Percentiles rank a stretch among this genome's conserved stretches.
These are phyloP conservation scores for Heliconius eleuchia DNA, from an alignment of 1,140 invertebrate species.

Conservation along the genomic window DNA sequence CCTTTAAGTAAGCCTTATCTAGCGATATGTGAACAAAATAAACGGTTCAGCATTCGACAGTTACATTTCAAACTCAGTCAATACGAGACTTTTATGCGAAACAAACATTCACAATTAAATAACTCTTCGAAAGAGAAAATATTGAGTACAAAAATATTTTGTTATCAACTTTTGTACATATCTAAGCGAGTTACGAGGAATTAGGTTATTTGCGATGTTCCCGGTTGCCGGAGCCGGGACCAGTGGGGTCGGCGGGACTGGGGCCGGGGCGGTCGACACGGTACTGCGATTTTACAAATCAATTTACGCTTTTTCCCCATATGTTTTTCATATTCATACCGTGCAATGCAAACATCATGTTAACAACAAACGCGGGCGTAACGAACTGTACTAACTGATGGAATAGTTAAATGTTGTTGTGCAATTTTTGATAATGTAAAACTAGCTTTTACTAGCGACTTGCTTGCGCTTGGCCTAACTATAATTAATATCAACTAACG, in stretches of 20 bases:
- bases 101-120: slow-evolving; percentile 31
- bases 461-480: too few species aligned
- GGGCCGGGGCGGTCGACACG: slow-evolving; percentile 5
- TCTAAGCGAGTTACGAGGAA: slow-evolving; percentile 24
- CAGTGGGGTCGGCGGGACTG: background rate
- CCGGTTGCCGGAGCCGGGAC: background rate
- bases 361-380: slow-evolving; percentile 1
- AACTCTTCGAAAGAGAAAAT: slow-evolving; percentile 24
- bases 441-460: too few species aligned
- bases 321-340: slow-evolving; percentile 9
- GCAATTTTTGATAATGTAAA: too few species aligned
- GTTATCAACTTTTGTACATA: slow-evolving; percentile 25
- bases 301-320: background rate
- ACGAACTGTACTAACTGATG: background rate
- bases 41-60: background rate
- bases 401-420: background rate
- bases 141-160: slow-evolving; percentile 25
- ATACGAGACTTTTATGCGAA: slow-evolving; percentile 15
- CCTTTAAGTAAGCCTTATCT: background rate
- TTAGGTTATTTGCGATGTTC: slow-evolving; percentile 12
- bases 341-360: background rate
- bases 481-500: too few species aligned
- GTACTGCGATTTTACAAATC: background rate
- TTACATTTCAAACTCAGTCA: background rate
- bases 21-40: background rate